phyloP scores from a whole-genome alignment of 2,113 vertebrate genomes.

The Pomatostomus ruficeps region DNA sequence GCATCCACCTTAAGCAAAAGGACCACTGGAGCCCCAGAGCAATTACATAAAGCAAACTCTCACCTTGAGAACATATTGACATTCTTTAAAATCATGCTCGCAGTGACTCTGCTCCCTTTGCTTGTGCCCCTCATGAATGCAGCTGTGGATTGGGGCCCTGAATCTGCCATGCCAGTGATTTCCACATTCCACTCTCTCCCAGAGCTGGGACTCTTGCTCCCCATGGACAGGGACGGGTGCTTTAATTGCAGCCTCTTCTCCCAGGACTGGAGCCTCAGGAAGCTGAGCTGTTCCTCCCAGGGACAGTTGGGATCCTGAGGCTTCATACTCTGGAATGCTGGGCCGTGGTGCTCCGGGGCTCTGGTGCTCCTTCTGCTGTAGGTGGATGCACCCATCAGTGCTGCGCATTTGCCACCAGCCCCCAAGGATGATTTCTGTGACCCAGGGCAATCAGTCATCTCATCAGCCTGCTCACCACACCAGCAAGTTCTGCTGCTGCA shows the following conservation, averaged over 20 bases:
- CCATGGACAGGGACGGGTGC: neutral
- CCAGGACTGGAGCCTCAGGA: neutral
- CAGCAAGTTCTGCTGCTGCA: neutral
- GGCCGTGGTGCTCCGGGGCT: rapidly evolving
- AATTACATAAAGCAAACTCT: neutral
- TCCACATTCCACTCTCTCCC: rapidly evolving
- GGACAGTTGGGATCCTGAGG: neutral
- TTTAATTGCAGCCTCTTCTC: neutral
- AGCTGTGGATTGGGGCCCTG: neutral
- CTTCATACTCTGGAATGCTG: neutral
- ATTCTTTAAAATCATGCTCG: neutral
- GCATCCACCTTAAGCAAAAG: neutral
- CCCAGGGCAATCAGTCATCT: rapidly evolving
- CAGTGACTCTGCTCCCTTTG: neutral
- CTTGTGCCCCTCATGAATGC: rapidly evolving
- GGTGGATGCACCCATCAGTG: rapidly evolving
- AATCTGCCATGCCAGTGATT: rapidly evolving
- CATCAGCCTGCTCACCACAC: rapidly evolving
- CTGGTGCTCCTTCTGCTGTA: neutral
- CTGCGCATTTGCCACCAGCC: neutral
- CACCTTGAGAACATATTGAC: neutral
- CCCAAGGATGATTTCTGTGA: neutral
- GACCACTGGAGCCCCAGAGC: rapidly evolving
- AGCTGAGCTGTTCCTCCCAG: neutral
- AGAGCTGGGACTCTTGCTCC: rapidly evolving